Conservation (phyloP, 2,113 vertebrate species). For the Gadus macrocephalus region DNA sequence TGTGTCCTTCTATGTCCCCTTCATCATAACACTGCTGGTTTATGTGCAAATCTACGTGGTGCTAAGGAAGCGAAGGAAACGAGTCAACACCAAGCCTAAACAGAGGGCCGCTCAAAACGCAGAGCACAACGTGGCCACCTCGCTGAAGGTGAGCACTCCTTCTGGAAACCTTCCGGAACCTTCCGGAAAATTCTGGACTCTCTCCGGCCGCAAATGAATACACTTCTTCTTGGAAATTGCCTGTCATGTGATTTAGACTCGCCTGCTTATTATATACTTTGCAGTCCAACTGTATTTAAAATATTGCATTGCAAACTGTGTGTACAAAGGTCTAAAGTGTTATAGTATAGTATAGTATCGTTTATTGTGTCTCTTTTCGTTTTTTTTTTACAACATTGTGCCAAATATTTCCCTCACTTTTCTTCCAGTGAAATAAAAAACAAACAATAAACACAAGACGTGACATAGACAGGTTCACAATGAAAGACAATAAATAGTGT, state of each 20-base stretch:
- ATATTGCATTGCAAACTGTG: too few species aligned
- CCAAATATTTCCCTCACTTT: background rate
- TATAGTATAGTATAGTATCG: too few species aligned
- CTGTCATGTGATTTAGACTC: too few species aligned
- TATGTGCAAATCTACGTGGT: conserved; percentile 80
- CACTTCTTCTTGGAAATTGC: too few species aligned
- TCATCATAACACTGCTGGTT: conserved; percentile 78
- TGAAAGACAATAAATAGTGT: conserved; percentile 20
- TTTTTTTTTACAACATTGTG: background rate
- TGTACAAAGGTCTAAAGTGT: too few species aligned
- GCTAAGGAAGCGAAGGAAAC: conserved; percentile 72
- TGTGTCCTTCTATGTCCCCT: conserved; percentile 79
- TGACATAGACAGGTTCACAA: too few species aligned
- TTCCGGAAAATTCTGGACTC: too few species aligned
- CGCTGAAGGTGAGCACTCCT: conserved; percentile 66
- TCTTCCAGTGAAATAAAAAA: background rate
- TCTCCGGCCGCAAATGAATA: too few species aligned
- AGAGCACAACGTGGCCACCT: conserved; percentile 47
- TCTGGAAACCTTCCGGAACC: too few species aligned
- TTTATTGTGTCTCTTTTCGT: background rate
- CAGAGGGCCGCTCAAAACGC: conserved; percentile 52
- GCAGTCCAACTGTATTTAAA: background rate
- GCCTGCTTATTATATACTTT: background rate
- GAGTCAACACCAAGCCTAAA: conserved; percentile 74
- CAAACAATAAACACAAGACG: background rate